Conservation (phyloP, 2,888 invertebrate genomes). For the Diadegma fenestrale region DNA sequence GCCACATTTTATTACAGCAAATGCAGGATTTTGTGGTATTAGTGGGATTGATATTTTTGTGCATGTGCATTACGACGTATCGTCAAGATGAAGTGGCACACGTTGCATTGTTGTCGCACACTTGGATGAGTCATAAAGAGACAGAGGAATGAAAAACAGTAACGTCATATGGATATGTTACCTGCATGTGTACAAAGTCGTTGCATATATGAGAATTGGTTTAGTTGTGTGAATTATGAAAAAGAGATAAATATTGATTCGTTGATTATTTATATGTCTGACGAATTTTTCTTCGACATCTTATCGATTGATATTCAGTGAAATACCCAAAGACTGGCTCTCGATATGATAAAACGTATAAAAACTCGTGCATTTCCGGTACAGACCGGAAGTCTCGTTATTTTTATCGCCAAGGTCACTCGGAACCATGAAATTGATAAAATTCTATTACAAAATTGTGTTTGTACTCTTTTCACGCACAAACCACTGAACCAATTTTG, state of each 20-base stretch:
- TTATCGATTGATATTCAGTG: background rate
- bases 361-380: background rate
- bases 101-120: constrained; percentile 41
- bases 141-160: constrained; percentile 14
- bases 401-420: background rate
- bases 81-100: background rate
- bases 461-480: no score
- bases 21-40: background rate
- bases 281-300: background rate
- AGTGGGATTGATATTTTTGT: constrained; percentile 1
- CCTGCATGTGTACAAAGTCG: background rate
- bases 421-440: background rate
- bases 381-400: background rate
- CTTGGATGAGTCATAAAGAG: constrained; percentile 50
- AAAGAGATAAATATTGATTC: background rate
- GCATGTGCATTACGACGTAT: background rate
- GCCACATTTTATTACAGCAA: background rate
- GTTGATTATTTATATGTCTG: background rate
- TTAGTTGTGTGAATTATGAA: background rate
- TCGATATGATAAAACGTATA: background rate
- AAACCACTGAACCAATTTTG: no score
- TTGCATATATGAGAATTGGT: background rate
- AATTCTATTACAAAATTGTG: no score
- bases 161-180: background rate
- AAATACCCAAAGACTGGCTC: background rate